Evolutionary conservation across 2,888 invertebrate genomes (phyloP), one percentile per base, ranked within the genome.

Genomic region (Eupithecia abbreviata): DNA sequence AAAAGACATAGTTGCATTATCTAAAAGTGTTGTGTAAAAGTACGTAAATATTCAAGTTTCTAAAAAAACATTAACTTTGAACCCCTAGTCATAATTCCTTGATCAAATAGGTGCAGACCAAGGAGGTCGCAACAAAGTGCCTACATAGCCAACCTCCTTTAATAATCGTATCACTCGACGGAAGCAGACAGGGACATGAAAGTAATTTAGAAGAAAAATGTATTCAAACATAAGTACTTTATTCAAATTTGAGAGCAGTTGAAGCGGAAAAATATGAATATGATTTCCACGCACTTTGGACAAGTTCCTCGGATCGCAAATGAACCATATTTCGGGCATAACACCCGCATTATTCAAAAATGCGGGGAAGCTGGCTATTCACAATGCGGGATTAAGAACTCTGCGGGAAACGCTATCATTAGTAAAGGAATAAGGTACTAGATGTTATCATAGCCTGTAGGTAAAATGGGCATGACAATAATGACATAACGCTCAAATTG

Each of bases 211-310:
- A 81, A 82, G 80, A 82, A 80, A 80, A 82, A 81, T 82, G 80
- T 82, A 82, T 81, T 82, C 82, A 81, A 82, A 82, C 82, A 79
- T 81, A 82, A 82, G 82, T 82, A 82, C 81, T 86, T 93, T 93
- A 94, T 94, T 93, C 92, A 93, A 94, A 94, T 93, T 86, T 88
- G 87, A 83, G 89, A 93, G 86, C 93, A 93, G 92, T 93, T 92
- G 92, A 92, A 90, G 91, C 90, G 93, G 89, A 93, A 94, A 94
- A 94, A 93, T 93, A 94, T 93, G 94, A 94, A 94, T 94, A 94
- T 91, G 93, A 93, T 93, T 93, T 92, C 89, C 87, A 90, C 92
- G 92, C 90, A 91, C 91, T 91, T 90, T 87, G 87, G 85, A 87
- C 85, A 93, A 93, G 90, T 92, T 93, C 91, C 87, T 84, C 74